Percentiles rank a stretch among this genome's conserved stretches.
phyloP scores from a whole-genome alignment of 2,888 invertebrate species.

The Galerucella calmariensis region DNA sequence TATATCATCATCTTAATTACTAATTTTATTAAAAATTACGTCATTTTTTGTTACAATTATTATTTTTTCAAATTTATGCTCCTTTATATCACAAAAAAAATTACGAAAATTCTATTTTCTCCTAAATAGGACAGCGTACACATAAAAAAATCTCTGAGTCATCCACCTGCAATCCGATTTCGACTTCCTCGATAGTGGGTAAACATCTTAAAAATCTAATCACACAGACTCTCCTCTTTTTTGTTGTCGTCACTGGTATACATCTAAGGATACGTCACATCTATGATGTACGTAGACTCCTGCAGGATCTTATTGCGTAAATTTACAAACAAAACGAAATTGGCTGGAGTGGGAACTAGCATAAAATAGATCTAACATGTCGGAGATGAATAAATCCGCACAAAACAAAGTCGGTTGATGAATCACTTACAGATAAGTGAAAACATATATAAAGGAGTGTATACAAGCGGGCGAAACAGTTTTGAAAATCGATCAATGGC shows the following conservation, averaged over 20 bases:
- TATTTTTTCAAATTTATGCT: too few species aligned
- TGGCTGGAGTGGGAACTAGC: not conserved
- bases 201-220: not conserved
- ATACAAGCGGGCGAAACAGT: slow-evolving; percentile 26
- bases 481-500: slow-evolving; percentile 43
- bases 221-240: not conserved
- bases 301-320: slow-evolving; percentile 11
- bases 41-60: too few species aligned
- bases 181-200: not conserved
- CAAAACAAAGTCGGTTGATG: slow-evolving; percentile 34
- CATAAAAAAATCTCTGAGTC: not conserved
- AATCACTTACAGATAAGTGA: slow-evolving; percentile 40
- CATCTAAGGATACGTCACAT: not conserved
- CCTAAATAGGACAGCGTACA: not conserved
- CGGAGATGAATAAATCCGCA: slow-evolving; percentile 31
- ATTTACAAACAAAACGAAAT: not conserved
- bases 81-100: too few species aligned
- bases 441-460: slow-evolving; percentile 35
- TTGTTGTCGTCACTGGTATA: not conserved
- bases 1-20: not conserved
- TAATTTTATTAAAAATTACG: not conserved
- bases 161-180: not conserved
- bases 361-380: slow-evolving; percentile 33
- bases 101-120: too few species aligned
- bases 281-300: slow-evolving; percentile 4